Evolutionary conservation across 2,113 vertebrate species (phyloP).

Genomic region (Procapra przewalskii): DNA sequence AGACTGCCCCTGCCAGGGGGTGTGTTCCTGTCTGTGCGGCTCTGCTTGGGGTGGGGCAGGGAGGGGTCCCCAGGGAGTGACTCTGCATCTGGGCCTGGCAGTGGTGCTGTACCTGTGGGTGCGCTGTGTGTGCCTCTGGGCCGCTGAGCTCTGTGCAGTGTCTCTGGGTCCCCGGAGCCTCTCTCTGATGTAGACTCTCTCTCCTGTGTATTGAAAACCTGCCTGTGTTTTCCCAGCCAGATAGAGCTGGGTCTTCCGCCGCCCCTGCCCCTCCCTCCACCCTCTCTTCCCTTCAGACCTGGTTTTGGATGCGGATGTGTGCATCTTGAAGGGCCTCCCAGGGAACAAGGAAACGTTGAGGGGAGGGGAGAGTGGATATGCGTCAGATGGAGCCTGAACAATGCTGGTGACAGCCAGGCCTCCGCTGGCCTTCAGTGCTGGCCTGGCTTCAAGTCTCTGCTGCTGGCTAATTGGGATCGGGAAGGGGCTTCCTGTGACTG

Average conservation of each 20-base stretch:
- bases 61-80: neutral
- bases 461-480: slow-evolving; percentile 56
- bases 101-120: neutral
- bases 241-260: neutral
- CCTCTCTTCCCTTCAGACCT: neutral
- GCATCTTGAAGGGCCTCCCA: neutral
- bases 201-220: neutral
- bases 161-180: neutral
- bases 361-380: slow-evolving; percentile 54
- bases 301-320: slow-evolving; percentile 40
- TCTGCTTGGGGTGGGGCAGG: neutral
- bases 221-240: neutral
- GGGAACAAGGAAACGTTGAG: slow-evolving; percentile 50
- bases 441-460: slow-evolving; percentile 58
- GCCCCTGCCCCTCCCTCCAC: neutral
- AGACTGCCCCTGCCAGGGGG: neutral
- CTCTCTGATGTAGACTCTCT: neutral
- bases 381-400: slow-evolving; percentile 66
- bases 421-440: slow-evolving; percentile 50
- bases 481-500: slow-evolving; percentile 50
- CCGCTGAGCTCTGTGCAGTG: neutral
- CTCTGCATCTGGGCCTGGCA: neutral
- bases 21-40: neutral
- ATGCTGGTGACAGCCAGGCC: slow-evolving; percentile 68
- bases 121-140: neutral